These are phyloP conservation scores for Porites lutea DNA, from an alignment of 64 coral and sea anemone genomes.

Conservation along the genomic window DNA sequence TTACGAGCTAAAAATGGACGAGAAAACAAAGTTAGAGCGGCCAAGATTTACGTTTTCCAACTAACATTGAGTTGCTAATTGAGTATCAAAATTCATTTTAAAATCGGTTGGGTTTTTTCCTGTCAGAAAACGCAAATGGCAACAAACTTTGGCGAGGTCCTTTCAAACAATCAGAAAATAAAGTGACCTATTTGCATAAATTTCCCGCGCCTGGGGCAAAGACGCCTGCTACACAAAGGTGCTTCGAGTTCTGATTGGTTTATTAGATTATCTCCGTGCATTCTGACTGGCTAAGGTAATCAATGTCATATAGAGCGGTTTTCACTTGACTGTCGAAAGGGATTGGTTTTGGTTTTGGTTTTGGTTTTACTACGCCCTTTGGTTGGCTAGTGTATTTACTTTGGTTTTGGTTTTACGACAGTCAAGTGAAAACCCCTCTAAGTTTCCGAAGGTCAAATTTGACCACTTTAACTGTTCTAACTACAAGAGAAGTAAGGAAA, in stretches of 20 bases:
- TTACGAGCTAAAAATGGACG: conserved; percentile 51
- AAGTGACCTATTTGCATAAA: background rate
- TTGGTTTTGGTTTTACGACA: too few species aligned
- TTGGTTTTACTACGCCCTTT: too few species aligned
- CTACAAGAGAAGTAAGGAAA: background rate
- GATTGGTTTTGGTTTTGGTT: too few species aligned
- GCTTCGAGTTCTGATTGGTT: background rate
- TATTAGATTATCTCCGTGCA: background rate
- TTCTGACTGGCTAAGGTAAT: background rate
- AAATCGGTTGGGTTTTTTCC: background rate
- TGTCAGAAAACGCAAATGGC: background rate
- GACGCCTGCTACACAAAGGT: background rate
- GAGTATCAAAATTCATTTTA: background rate
- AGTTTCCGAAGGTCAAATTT: background rate
- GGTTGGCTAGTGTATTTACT: too few species aligned
- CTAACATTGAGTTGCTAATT: background rate
- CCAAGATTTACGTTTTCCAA: background rate
- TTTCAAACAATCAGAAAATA: background rate
- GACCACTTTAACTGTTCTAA: background rate
- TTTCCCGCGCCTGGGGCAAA: background rate
- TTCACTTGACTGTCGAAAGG: too few species aligned
- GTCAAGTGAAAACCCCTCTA: too few species aligned
- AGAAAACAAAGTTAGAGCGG: background rate
- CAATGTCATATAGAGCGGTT: background rate
- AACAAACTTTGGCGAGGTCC: background rate